A percentile compares a stretch with the other conserved stretches of the same genome.
Conservation (phyloP, 92 coral and sea anemone species). For the Micromussa lordhowensis region DNA sequence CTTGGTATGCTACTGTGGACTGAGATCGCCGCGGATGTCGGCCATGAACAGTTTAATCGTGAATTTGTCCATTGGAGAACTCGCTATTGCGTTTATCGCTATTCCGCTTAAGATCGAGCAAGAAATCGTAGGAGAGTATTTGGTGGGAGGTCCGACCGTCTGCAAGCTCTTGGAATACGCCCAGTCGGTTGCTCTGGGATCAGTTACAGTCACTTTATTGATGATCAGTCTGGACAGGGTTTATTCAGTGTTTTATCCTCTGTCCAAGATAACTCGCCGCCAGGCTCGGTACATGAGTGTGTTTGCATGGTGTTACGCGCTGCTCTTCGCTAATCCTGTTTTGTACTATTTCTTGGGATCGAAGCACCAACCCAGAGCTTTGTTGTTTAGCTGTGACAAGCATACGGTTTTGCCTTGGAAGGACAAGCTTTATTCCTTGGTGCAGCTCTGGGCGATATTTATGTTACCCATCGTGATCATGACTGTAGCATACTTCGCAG, state of each 20-base stretch:
- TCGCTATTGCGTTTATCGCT: slow-evolving; percentile 75
- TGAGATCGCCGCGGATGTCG: slow-evolving; percentile 85
- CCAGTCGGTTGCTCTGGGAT: slow-evolving; percentile 90
- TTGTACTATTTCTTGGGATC: slow-evolving; percentile 88
- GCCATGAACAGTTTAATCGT: slow-evolving; percentile 98
- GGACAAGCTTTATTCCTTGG: slow-evolving; percentile 80
- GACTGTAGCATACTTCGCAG: slow-evolving; percentile 72
- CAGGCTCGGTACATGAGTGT: slow-evolving; percentile 96
- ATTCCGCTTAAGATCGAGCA: slow-evolving; percentile 86
- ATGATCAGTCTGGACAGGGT: slow-evolving; percentile 92
- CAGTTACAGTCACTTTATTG: slow-evolving; percentile 79
- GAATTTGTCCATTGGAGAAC: slow-evolving; percentile 91
- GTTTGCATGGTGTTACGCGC: slow-evolving; percentile 93
- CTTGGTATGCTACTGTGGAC: slow-evolving; percentile 94
- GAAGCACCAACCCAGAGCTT: slow-evolving; percentile 76
- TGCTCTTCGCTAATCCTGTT: slow-evolving; percentile 91
- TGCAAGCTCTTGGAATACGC: slow-evolving; percentile 90
- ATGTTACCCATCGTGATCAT: slow-evolving; percentile 78
- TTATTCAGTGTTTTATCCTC: slow-evolving; percentile 85
- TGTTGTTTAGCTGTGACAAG: slow-evolving; percentile 73
- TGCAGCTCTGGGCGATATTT: slow-evolving; percentile 86
- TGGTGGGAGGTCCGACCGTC: slow-evolving; percentile 69
- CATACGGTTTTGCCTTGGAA: slow-evolving; percentile 64
- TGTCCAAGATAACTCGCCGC: slow-evolving; percentile 91
- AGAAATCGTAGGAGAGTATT: slow-evolving; percentile 73